These are phyloP conservation scores for Miltochrista miniata DNA, from an alignment of 2,888 invertebrate genomes.

Conservation along the genomic window DNA sequence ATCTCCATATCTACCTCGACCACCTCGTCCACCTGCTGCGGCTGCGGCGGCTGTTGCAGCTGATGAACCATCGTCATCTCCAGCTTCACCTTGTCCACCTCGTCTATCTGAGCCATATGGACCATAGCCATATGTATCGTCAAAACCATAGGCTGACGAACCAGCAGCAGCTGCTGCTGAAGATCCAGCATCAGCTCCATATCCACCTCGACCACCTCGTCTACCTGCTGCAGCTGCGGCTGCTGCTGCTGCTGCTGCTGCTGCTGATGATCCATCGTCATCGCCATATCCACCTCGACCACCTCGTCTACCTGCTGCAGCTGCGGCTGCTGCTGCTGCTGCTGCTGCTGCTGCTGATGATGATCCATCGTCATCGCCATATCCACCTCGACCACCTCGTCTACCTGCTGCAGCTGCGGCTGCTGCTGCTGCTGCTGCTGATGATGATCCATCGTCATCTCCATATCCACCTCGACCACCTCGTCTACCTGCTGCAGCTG, in stretches of 20 bases:
- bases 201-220: background rate
- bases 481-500: too few species aligned
- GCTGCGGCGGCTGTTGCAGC: slow-evolving; percentile 9
- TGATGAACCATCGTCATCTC: background rate
- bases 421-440: too few species aligned
- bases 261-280: too few species aligned
- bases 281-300: too few species aligned
- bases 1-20: background rate
- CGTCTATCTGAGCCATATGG: background rate
- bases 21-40: slow-evolving; percentile 9
- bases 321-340: slow-evolving; percentile 1
- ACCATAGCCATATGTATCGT: slow-evolving; percentile 1
- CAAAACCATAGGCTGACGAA: too few species aligned
- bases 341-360: slow-evolving; percentile 3
- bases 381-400: background rate
- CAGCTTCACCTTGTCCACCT: background rate
- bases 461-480: too few species aligned
- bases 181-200: too few species aligned
- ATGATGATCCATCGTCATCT: too few species aligned
- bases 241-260: too few species aligned
- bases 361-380: background rate
- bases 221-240: background rate
- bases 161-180: background rate
- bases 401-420: too few species aligned
- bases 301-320: too few species aligned